Base-by-base conservation (phyloP, 2,888 invertebrate species). In the Celastrina argiolus region DNA sequence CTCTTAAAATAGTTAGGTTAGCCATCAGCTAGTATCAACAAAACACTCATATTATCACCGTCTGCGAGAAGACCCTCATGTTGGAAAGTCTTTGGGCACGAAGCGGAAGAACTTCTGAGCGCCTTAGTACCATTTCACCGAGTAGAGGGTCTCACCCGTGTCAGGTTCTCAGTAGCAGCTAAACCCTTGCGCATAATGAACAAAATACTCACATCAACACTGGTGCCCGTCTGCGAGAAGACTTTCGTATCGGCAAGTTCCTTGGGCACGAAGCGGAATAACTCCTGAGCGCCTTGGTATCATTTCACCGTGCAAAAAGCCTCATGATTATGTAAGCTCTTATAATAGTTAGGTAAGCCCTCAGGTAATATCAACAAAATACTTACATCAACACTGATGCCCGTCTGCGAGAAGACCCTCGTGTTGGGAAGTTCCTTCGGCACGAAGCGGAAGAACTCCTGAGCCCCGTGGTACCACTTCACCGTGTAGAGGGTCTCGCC, bases 41-140 rank as follows among this genome's bases (percentile, higher is more conserved):
- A n/a, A 69, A 96, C 95, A 72, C 88, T 89, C 69, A 92, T 88
- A 65, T n/a, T n/a, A 31, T 31, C 3, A 94, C 94, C 2, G 94
- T 93, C 73, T 94, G 92, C 2, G 94, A 93, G 81, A 96, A 96
- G 64, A 95, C 94, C 69, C 93, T 92, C 8, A 94, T 95, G 72
- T 94, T 94, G 95, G 96, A 73, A 94, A 84, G 79, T 96, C 96
- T 81, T 96, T 96, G n/a, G 96, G 96, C 74, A 96, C 93, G 81
- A 93, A 96, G 73, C 96, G 92, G 88, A 94, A 96, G 92, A 96
- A 96, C 84, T 96, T 96, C 73, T 94, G 92, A 8, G 92, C 86
- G 2, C 95, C 95, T 81, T 95, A 95, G 90, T 96, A 96, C 96
- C 96, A 96, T 84, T 96, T 96, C 73, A 96, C 95, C 42, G 95